phyloP scores from a whole-genome alignment of 2,113 vertebrate genomes.

The Lonchura striata region DNA sequence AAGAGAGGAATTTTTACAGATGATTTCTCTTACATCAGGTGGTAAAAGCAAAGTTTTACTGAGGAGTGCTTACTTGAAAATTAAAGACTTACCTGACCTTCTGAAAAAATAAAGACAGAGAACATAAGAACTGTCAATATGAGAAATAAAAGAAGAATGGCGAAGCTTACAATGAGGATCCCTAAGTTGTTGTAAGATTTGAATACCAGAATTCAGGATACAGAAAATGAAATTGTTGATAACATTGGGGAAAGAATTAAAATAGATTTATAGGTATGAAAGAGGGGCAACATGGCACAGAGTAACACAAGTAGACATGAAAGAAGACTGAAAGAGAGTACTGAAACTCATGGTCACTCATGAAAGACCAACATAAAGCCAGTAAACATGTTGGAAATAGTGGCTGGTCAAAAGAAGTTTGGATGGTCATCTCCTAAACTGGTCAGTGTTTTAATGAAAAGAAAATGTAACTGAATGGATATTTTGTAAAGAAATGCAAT shows the following conservation, averaged over 20 bases:
- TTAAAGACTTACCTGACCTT: background rate
- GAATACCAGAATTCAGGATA: background rate
- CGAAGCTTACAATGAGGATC: background rate
- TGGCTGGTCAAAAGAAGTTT: background rate
- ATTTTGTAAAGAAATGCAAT: background rate
- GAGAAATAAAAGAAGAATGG: background rate
- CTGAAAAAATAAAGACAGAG: background rate
- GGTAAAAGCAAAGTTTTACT: background rate
- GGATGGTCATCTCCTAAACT: background rate
- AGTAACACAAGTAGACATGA: background rate
- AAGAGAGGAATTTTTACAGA: background rate
- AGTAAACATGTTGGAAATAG: background rate
- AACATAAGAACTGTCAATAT: background rate
- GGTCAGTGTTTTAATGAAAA: background rate
- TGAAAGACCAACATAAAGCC: background rate
- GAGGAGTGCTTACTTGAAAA: background rate
- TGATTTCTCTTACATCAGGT: background rate
- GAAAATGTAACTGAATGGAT: background rate
- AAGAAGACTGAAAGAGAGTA: background rate
- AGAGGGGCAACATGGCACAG: background rate
- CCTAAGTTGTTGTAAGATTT: background rate
- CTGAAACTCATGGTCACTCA: background rate
- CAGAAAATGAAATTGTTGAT: background rate
- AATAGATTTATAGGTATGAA: background rate
- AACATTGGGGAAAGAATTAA: background rate